Base-by-base conservation (phyloP, 2,888 invertebrate genomes). In the Tanypteryx hageni region DNA sequence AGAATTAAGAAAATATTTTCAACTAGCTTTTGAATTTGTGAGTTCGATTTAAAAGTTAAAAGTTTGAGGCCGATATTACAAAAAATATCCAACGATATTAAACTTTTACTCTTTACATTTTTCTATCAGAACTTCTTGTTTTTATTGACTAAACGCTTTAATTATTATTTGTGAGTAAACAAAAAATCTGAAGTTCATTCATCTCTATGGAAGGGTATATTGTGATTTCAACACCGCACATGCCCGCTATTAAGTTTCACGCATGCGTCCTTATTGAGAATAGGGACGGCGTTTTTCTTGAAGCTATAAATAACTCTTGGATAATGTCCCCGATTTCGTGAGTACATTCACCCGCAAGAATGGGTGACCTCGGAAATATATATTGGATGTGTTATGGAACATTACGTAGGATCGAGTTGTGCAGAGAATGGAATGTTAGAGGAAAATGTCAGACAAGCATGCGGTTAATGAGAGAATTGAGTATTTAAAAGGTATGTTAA, bases 231-330 rank as follows among this genome's bases (percentile, higher is more conserved):
- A 61, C 44, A 89, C 64, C 64, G 89, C 44, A 64, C 89, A 64
- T 64, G 89, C 61, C 61, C 61, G 61, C 61, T 89, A 89, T 89
- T 64, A 89, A 89, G 89, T 89, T 89, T 68, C 64, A 31, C 89
- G 68, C 89, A 68, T 89, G 64, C 89, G 64, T 89, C 68, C 89
- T 68, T 89, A 89, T 64, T 89, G 64, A 89, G 64, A 89, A 89
- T 64, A 89, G 89, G 89, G 89, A 68, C 89, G 64, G 16, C 56
- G 68, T 89, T 89, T 89, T 89, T 89, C 64, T 89, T 89, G 61
- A 64, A 64, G 89, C 89, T 89, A 89, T 89, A 86, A 86, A 86
- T 86, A 86, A 86, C 86, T 86, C 86, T 86, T 86, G 86, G 86
- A 59, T 86, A 86, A 86, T 89, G 89, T 89, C 89, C 89, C 64